Percentiles rank a stretch among this genome's conserved stretches.
Evolutionary conservation across 2,888 invertebrate genomes (phyloP).

Genomic region (Antheraea assamensis): DNA sequence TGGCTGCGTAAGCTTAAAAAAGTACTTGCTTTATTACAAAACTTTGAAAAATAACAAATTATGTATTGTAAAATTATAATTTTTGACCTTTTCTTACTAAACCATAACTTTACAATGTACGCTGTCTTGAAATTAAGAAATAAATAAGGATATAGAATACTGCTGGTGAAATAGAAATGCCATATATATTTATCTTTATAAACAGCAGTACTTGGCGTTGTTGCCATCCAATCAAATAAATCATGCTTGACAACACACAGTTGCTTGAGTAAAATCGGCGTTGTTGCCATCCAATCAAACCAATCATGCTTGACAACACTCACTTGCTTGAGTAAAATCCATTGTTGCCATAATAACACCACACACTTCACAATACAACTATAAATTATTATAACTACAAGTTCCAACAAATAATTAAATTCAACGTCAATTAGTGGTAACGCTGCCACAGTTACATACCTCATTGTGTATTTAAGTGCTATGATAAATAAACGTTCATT

Average conservation of each 20-base stretch:
- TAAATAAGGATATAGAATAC: no score
- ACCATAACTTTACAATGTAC: no score
- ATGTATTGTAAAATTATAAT: no score
- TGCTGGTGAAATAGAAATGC: not conserved
- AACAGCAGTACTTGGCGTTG: not conserved
- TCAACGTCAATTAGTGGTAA: slow-evolving; percentile 11
- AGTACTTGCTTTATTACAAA: no score
- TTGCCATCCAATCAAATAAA: not conserved
- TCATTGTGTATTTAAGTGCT: not conserved
- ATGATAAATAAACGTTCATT: slow-evolving; percentile 2
- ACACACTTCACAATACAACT: not conserved
- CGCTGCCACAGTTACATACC: not conserved
- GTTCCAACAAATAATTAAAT: slow-evolving; percentile 2
- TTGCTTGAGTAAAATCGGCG: no score
- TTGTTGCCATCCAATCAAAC: not conserved
- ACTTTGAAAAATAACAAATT: no score
- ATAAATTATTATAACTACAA: slow-evolving; percentile 6
- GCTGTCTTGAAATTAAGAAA: no score
- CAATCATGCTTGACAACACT: not conserved
- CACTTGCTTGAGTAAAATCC: not conserved
- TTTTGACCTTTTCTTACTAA: no score
- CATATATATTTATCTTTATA: not conserved
- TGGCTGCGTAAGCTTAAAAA: no score
- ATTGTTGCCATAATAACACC: not conserved
- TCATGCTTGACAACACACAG: not conserved